Percentiles rank a stretch among this genome's conserved stretches.
Conservation (phyloP, 2,797 vertebrate genomes). For the Cheirogaleus major region DNA sequence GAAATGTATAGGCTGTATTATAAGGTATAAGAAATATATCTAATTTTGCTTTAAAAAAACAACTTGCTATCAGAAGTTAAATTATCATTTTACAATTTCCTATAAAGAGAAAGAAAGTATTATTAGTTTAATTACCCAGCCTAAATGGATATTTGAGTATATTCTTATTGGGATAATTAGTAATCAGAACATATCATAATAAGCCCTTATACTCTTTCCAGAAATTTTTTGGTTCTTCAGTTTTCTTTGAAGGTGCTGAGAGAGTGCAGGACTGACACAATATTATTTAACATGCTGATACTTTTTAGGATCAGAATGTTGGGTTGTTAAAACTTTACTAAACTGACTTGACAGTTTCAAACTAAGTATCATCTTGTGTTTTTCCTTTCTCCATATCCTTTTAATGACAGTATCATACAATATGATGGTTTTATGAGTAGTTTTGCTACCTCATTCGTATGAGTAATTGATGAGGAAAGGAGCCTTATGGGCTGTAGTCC, state of each 20-base stretch:
- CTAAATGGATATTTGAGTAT: slow-evolving; percentile 42
- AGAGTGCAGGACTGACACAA: slow-evolving; percentile 59
- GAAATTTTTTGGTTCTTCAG: neutral
- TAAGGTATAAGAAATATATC: neutral
- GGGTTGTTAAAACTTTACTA: slow-evolving; percentile 80
- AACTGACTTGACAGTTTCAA: slow-evolving; percentile 83
- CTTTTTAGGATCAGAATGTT: slow-evolving; percentile 54
- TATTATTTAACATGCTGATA: slow-evolving; percentile 65
- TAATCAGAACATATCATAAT: slow-evolving; percentile 26
- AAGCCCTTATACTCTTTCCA: slow-evolving; percentile 48
- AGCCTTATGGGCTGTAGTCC: slow-evolving; percentile 85
- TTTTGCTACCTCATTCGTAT: slow-evolving; percentile 85
- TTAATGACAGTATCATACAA: slow-evolving; percentile 83
- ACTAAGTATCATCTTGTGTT: slow-evolving; percentile 85
- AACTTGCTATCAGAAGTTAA: slow-evolving; percentile 48
- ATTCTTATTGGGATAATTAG: slow-evolving; percentile 49
- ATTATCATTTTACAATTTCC: slow-evolving; percentile 57
- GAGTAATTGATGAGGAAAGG: slow-evolving; percentile 84
- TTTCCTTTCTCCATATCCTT: slow-evolving; percentile 82
- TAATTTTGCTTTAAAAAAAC: slow-evolving; percentile 61
- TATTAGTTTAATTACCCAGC: slow-evolving; percentile 52
- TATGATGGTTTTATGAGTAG: slow-evolving; percentile 81
- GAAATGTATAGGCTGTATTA: slow-evolving; percentile 32
- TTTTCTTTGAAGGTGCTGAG: slow-evolving; percentile 44
- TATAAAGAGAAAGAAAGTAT: slow-evolving; percentile 43